Base-by-base conservation (phyloP, 2,797 vertebrate genomes). In the Chelmon rostratus region DNA sequence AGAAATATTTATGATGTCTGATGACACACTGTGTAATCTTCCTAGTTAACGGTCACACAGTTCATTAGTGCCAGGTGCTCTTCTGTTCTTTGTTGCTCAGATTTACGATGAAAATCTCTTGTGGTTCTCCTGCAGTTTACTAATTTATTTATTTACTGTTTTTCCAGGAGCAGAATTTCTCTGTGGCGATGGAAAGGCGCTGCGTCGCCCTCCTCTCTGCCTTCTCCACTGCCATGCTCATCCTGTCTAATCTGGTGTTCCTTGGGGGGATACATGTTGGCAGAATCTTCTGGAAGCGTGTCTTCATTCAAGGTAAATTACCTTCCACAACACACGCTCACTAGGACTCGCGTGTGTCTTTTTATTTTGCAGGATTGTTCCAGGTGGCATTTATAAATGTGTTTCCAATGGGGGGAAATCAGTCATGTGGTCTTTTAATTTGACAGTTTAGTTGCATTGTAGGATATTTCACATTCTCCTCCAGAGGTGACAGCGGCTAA, bases 181-280 rank as follows among this genome's bases (percentile, higher is more conserved):
- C 97, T 0, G 91, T 93, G 1, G 92, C 83, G 67, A 94, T 95
- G 93, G 92, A 90, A 85, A 96, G 96, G 35, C 96, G 97, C 8
- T 87, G 96, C 73, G 91, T 96, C 0, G 98, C 97, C 13, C 92
- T 96, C 49, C 91, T 99, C 0, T 97, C 96, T 0, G 95, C 97
- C 82, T 95, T 97, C 86, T 97, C 96, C 67, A 99, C 97, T 11
- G 96, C 97, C 25, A 94, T 98, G 95, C 93, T 99, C 93, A 98
- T 99, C 94, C 95, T 99, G 80, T 99, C 98, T 91, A 99, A 99
- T 92, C 96, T 99, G 78, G 95, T 99, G 76, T 99, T 99, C 93
- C 96, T 99, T 0, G 98, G 98, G 56, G 98, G 98, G 72, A 96
- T 89, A 82, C 96, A 97, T 2, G 94, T 99, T 40, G 97, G 97